Base-by-base conservation (phyloP, 64 coral and sea anemone genomes). In the Porites lutea region DNA sequence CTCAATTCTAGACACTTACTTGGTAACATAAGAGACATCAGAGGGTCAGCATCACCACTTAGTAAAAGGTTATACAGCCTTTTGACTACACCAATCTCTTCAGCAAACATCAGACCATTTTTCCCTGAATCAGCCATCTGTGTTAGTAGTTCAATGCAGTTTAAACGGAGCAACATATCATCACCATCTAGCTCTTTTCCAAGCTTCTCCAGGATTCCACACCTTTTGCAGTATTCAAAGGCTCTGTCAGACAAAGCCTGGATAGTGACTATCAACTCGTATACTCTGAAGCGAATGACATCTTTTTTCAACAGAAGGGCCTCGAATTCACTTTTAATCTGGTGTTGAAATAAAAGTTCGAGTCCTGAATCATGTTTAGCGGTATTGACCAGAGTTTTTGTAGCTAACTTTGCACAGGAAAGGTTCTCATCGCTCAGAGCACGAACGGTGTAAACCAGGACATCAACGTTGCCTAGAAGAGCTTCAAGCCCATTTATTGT, bases 81-180 rank as follows among this genome's bases (percentile, higher is more conserved):
- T 47, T 61, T 79, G 13, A 91, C 70, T 57, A 92, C 47, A 67
- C 94, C 94, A 71, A 59, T 88, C 72, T 99, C 88, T 46, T 99
- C 91, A 5, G 93, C 88, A 72, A 88, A 94, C 64, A 85, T 70
- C 54, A 90, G 82, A 48, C 94, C 97, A 77, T 86, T 82, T 60
- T 71, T 77, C 54, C 91, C 90, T 14, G 79, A 87, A 65, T 79
- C 79, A 49, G 93, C 88, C 16, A 99, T 49, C 46, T 94, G 79
- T 46, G 94, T 92, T 8, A 99, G 51, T 7, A 99, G 85, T 89
- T 99, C 97, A 65, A 96, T 64, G 48, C 97, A 96, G 64, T 96
- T 99, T 88, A 96, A 89, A 3, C 90, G 91, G 12, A 96, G 77
- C 58, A 99, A 74, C 52, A 96, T 58, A 81, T 99, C 97, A 67